Percentiles rank a stretch among this genome's conserved stretches.
Evolutionary conservation across 2,888 invertebrate genomes (phyloP).

Genomic region (Drepana falcataria): DNA sequence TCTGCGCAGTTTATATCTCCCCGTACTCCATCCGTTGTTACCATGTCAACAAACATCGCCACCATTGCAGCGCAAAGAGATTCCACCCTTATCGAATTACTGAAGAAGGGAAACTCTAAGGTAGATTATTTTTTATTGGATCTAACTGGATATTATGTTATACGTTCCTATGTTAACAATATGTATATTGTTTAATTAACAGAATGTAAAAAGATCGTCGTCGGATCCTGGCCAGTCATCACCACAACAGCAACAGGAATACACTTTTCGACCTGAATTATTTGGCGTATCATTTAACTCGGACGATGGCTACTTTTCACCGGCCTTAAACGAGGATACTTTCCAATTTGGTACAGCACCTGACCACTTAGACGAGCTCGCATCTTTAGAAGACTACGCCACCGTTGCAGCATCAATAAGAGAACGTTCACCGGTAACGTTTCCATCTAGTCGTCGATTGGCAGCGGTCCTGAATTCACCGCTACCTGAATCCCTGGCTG

Average conservation of each 20-base stretch:
- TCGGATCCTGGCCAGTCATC: slow-evolving; percentile 84
- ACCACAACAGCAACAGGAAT: slow-evolving; percentile 76
- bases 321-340: slow-evolving; percentile 86
- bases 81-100: slow-evolving; percentile 87
- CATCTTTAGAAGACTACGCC: slow-evolving; percentile 81
- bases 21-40: slow-evolving; percentile 60
- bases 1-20: slow-evolving; percentile 68
- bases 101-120: slow-evolving; percentile 83
- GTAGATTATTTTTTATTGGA: too few relatives aligned
- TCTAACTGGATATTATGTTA: too few relatives aligned
- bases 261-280: slow-evolving; percentile 79
- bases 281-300: slow-evolving; percentile 82
- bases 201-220: slow-evolving; percentile 85
- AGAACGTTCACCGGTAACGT: slow-evolving; percentile 77
- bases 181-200: slow-evolving; percentile 10
- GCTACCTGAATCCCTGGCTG: slow-evolving; percentile 87
- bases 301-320: slow-evolving; percentile 81
- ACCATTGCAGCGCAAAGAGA: slow-evolving; percentile 79
- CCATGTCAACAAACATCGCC: slow-evolving; percentile 49
- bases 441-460: slow-evolving; percentile 84
- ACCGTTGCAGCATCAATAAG: slow-evolving; percentile 77
- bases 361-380: slow-evolving; percentile 81
- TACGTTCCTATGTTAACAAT: slow-evolving; percentile 2
- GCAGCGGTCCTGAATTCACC: slow-evolving; percentile 89
- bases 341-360: slow-evolving; percentile 81